Evolutionary conservation across 2,888 invertebrate genomes (phyloP).

Genomic region (Dichetophora obliterata): DNA sequence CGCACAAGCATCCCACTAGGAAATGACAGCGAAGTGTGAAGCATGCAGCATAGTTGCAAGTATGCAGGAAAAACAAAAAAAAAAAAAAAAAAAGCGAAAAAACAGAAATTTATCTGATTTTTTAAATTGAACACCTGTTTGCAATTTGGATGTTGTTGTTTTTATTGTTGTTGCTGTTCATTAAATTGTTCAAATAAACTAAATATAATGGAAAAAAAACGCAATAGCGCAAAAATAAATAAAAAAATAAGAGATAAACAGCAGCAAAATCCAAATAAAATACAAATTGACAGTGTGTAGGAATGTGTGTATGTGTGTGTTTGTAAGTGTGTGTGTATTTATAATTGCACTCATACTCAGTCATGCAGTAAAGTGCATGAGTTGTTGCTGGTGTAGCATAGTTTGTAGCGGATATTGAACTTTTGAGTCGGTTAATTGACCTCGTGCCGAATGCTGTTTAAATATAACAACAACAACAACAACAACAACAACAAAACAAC

Average conservation of each 20-base stretch:
- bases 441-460: conserved; percentile 63
- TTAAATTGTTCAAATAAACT: conserved; percentile 43
- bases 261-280: conserved; percentile 34
- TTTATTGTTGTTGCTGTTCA: conserved; percentile 44
- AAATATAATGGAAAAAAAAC: conserved; percentile 39
- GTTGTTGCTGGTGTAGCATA: conserved; percentile 27
- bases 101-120: neutral
- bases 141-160: conserved; percentile 7
- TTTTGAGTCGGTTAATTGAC: conserved; percentile 65
- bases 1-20: conserved; percentile 11
- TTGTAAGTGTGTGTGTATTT: conserved; percentile 39
- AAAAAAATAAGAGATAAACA: conserved; percentile 42
- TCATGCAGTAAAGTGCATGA: conserved; percentile 30
- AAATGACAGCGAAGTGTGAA: conserved; percentile 5
- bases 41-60: neutral
- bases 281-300: conserved; percentile 36
- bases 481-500: neutral
- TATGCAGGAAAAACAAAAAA: neutral
- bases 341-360: conserved; percentile 8
- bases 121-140: conserved; percentile 23
- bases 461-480: conserved; percentile 22
- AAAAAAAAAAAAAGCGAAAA: no score
- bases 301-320: conserved; percentile 24
- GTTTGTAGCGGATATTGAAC: conserved; percentile 63
- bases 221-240: conserved; percentile 45